phyloP scores from a whole-genome alignment of 2,113 vertebrate genomes.

The Hypomesus transpacificus region DNA sequence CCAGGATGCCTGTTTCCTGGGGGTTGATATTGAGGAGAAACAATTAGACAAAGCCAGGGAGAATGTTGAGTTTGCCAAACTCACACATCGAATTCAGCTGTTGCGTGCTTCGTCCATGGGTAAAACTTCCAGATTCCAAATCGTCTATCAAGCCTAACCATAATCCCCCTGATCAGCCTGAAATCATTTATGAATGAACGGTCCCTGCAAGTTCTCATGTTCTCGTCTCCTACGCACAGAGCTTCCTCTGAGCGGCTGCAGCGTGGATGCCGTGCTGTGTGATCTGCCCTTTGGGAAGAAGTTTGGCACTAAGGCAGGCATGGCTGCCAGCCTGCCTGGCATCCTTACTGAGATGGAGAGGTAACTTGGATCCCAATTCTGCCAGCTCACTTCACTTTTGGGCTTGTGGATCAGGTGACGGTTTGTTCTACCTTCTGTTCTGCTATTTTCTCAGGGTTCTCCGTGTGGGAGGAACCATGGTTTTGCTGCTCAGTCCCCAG shows the following conservation, averaged over 20 bases:
- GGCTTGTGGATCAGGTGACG: not conserved
- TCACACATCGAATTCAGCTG: conserved; percentile 73
- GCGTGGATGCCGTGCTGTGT: conserved; percentile 80
- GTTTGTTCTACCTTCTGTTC: not conserved
- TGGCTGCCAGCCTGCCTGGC: conserved; percentile 65
- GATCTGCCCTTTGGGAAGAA: conserved; percentile 93
- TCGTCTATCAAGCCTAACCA: too few relatives aligned
- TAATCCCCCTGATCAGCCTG: too few relatives aligned
- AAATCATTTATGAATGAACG: too few relatives aligned
- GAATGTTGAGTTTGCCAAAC: conserved; percentile 74
- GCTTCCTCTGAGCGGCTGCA: conserved; percentile 75
- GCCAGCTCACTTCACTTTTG: not conserved
- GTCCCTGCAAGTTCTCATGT: too few relatives aligned
- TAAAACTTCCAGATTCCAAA: conserved; percentile 45
- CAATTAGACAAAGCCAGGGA: conserved; percentile 78
- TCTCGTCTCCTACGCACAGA: conserved; percentile 59
- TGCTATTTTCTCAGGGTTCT: conserved; percentile 75
- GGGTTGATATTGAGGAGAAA: conserved; percentile 77
- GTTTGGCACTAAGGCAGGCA: conserved; percentile 76
- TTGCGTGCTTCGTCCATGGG: conserved; percentile 80
- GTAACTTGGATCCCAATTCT: conserved; percentile 37
- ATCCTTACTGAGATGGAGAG: conserved; percentile 87
- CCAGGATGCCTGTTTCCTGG: conserved; percentile 78
- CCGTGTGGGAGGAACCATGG: conserved; percentile 70
- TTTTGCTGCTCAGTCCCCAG: conserved; percentile 81